These are phyloP conservation scores for Caenorhabditis doughertyi DNA, from an alignment of 2,888 invertebrate genomes.

Conservation along the genomic window DNA sequence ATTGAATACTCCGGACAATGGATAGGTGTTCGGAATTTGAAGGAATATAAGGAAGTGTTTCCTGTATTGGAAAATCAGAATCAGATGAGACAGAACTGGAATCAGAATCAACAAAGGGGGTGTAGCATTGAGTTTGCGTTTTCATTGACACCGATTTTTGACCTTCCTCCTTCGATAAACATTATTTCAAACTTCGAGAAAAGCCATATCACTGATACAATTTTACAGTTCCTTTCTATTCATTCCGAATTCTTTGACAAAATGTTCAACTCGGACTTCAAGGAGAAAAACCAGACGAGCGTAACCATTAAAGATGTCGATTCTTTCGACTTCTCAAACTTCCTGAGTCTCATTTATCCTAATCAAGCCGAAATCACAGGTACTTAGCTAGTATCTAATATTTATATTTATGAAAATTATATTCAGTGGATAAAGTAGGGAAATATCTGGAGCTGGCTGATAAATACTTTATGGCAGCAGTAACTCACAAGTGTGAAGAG, in stretches of 20 bases:
- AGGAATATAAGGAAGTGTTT: not conserved
- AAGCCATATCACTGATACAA: slow-evolving; percentile 4
- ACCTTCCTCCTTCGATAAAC: not conserved
- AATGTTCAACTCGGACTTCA: slow-evolving; percentile 19
- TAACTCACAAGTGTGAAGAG: slow-evolving; percentile 15
- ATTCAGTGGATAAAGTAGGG: slow-evolving; percentile 9
- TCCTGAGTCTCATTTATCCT: slow-evolving; percentile 8
- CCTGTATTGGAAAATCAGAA: not conserved
- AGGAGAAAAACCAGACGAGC: slow-evolving; percentile 1
- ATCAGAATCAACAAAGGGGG: not conserved
- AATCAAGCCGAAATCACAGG: slow-evolving; percentile 9
- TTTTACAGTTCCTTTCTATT: slow-evolving; percentile 16
- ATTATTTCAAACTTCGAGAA: not conserved
- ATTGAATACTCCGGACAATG: slow-evolving; percentile 12
- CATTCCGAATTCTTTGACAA: slow-evolving; percentile 25
- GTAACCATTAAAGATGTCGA: slow-evolving; percentile 3
- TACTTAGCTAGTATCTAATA: not conserved
- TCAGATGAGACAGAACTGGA: not conserved
- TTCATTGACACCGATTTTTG: not conserved
- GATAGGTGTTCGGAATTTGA: slow-evolving; percentile 3
- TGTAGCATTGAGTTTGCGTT: slow-evolving; percentile 3
- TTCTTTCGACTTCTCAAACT: not conserved
- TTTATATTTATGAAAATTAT: not conserved
- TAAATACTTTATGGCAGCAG: not conserved
- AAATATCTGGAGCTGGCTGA: not conserved